Base-by-base conservation (phyloP, 2,113 vertebrate species). In the Arothron firmamentum region DNA sequence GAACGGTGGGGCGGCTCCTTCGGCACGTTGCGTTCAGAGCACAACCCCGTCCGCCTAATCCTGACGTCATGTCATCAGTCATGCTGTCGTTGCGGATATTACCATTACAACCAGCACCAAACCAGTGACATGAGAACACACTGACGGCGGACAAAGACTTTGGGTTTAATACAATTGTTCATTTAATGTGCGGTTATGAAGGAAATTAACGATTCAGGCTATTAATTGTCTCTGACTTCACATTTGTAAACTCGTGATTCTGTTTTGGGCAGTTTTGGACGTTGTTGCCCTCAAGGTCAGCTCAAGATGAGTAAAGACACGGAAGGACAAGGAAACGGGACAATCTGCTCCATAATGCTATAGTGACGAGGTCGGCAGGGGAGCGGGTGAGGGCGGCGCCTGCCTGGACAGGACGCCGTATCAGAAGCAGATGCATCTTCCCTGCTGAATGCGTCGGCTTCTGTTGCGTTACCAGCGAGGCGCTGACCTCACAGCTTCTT, bases 341-440 rank as follows among this genome's bases (percentile, higher is more conserved):
- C 81, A 55, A 73, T 70, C 79, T 52, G 61, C 76, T 83, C 85
- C 70, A 59, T 79, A 65, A 75, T n/a, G 59, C 74, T 62, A 61
- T 65, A 71, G 72, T 78, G 56, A 10, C 16, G 59, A 59, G n/a
- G 64, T 18, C n/a, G 42, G 42, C 8, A 6, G 9, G 45, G 64
- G 57, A 63, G 38, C 6, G 49, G 59, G 42, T 31, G 11, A 16
- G 48, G 70, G 78, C 1, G 59, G 38, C 65, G 75, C 56, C 41
- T 70, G 45, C 50, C 55, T 56, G 48, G 73, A 75, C 66, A 34
- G 6, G 62, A 83, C 70, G 77, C 80, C 48, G 80, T 70, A 90
- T 86, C 83, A 85, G 67, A 90, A 81, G 79, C 78, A 87, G 86
- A 92, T 93, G 85, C 90, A 82, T 90, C 89, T 87, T 87, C 84